These are phyloP conservation scores for Globia sparganii DNA, from an alignment of 2,888 invertebrate species.

Conservation along the genomic window DNA sequence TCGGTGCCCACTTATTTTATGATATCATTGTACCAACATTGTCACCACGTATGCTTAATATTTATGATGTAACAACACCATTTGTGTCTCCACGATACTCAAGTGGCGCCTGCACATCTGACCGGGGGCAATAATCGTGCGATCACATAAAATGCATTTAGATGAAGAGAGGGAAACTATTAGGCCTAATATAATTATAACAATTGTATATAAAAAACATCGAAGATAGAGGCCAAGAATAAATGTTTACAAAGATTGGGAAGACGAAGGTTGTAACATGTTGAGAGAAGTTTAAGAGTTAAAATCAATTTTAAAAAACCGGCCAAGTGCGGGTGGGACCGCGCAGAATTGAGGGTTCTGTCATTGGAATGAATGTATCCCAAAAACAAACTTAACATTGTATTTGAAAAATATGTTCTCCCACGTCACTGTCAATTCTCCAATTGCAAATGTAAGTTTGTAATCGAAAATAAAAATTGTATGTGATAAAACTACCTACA, in stretches of 20 bases:
- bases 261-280: neutral
- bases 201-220: neutral
- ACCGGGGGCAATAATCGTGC: neutral
- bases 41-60: conserved; percentile 27
- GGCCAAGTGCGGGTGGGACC: too few species aligned
- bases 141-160: neutral
- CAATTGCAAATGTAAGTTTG: too few species aligned
- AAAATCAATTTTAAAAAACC: too few species aligned
- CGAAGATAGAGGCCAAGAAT: neutral
- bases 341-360: too few species aligned
- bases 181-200: neutral
- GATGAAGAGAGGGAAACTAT: neutral
- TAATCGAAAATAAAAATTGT: too few species aligned
- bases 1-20: conserved; percentile 20
- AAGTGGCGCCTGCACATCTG: conserved; percentile 5
- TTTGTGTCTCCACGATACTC: neutral
- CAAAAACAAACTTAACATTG: too few species aligned
- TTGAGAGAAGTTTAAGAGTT: neutral
- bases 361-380: too few species aligned
- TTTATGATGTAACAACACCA: conserved; percentile 41
- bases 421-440: too few species aligned
- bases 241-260: neutral
- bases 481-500: too few species aligned
- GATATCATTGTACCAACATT: conserved; percentile 31
- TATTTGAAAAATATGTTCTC: too few species aligned